These are phyloP conservation scores for Drosophila ercepeae DNA, from an alignment of 1,140 invertebrate species.

Conservation along the genomic window DNA sequence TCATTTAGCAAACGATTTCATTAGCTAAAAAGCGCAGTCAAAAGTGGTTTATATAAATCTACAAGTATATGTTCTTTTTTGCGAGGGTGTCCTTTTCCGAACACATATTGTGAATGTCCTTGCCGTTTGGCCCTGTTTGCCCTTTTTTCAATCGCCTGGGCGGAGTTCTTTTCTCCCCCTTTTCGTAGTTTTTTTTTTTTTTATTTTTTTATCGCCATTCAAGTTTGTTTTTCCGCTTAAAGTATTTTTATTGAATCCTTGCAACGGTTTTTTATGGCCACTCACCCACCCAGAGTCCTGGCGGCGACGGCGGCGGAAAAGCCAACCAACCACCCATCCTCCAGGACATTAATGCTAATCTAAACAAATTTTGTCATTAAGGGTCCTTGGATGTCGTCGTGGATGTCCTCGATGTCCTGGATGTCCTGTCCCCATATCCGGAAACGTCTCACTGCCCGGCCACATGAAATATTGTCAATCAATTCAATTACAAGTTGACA, in stretches of 20 bases:
- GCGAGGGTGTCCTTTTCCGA: neutral
- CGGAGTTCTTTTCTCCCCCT: constrained; percentile 16
- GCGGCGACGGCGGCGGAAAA: constrained; percentile 19
- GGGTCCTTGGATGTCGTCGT: constrained; percentile 31
- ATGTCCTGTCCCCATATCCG: neutral
- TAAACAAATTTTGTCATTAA: constrained; percentile 83
- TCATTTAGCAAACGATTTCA: constrained; percentile 84
- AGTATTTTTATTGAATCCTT: constrained; percentile 82
- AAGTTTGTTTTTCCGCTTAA: constrained; percentile 84
- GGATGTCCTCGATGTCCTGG: constrained; percentile 5
- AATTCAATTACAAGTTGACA: constrained; percentile 84
- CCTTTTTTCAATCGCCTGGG: constrained; percentile 51
- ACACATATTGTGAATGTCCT: constrained; percentile 58
- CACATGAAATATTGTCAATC: constrained; percentile 83
- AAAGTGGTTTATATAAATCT: constrained; percentile 6
- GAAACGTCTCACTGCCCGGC: constrained; percentile 12
- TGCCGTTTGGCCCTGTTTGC: neutral
- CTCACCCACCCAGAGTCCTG: constrained; percentile 44
- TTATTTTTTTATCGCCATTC: constrained; percentile 68
- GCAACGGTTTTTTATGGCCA: constrained; percentile 80
- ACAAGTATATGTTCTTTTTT: too few relatives aligned
- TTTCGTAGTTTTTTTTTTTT: constrained; percentile 20
- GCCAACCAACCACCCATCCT: neutral
- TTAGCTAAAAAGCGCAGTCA: constrained; percentile 74
- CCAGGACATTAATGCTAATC: constrained; percentile 75